Conservation (phyloP, 2,797 vertebrate genomes). For the Antrozous pallidus region DNA sequence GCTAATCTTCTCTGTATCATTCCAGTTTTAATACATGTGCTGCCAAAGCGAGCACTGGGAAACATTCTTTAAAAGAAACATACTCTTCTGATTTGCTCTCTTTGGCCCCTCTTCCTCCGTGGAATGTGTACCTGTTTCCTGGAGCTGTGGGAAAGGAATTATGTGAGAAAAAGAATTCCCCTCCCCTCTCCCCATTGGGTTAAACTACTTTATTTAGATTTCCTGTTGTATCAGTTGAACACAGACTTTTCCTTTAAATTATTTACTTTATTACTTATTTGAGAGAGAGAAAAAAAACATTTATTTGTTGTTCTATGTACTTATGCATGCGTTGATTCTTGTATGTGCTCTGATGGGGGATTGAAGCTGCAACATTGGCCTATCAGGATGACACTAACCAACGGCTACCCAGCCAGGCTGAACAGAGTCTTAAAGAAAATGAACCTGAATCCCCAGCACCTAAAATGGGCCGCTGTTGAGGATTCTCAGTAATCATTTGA, state of each 20-base stretch:
- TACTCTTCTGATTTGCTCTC: not conserved
- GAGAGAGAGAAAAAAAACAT: not conserved
- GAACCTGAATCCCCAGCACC: not conserved
- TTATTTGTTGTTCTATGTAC: not conserved
- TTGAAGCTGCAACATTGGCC: not conserved
- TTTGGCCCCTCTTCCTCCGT: not conserved
- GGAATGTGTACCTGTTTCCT: not conserved
- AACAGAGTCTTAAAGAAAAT: not conserved
- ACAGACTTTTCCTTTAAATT: not conserved
- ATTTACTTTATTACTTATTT: not conserved
- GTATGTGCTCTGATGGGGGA: not conserved
- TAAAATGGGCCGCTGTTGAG: not conserved
- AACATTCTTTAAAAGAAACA: not conserved
- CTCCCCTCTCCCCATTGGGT: not conserved
- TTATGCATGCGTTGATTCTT: not conserved
- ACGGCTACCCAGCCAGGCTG: not conserved
- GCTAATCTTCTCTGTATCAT: not conserved
- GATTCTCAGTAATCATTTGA: not conserved
- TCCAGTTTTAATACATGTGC: not conserved
- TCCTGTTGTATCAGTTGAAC: not conserved
- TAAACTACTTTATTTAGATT: not conserved
- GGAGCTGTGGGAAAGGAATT: not conserved
- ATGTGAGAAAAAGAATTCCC: not conserved
- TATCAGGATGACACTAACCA: not conserved
- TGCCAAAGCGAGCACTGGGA: not conserved